Conservation (phyloP, 2,888 invertebrate genomes). For the Drosophila helvetica region DNA sequence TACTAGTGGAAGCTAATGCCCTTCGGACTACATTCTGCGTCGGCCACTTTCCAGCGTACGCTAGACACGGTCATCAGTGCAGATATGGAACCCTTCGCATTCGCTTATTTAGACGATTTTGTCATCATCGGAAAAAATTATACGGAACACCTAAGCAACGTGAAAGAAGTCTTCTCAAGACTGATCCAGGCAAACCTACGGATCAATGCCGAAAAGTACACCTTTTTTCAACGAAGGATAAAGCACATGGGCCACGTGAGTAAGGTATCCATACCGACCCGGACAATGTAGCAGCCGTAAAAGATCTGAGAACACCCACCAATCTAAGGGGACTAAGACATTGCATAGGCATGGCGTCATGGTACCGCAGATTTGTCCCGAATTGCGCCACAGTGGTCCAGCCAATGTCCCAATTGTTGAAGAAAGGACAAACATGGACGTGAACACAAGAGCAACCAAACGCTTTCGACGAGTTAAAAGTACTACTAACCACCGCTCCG, state of each 20-base stretch:
- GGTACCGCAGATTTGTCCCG: background rate
- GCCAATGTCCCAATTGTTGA: no score
- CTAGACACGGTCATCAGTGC: no score
- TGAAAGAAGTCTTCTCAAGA: background rate
- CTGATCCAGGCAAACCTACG: background rate
- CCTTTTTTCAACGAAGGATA: background rate
- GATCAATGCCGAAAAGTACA: background rate
- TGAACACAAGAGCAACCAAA: background rate
- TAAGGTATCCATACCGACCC: background rate
- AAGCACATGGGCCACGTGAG: background rate
- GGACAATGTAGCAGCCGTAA: background rate
- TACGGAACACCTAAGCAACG: background rate
- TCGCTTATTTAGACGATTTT: no score
- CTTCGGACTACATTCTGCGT: background rate
- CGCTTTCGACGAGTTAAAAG: background rate
- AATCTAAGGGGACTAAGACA: no score
- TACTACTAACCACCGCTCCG: no score
- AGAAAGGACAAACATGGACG: background rate
- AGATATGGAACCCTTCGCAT: no score
- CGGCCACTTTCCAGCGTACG: slow-evolving; percentile 1
- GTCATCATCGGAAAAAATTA: no score
- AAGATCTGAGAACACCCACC: background rate
- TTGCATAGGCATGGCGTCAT: background rate
- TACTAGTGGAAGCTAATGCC: slow-evolving; percentile 12
- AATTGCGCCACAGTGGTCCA: background rate